These are phyloP conservation scores for Channallabes apus DNA, from an alignment of 2,797 vertebrate genomes.

Conservation along the genomic window DNA sequence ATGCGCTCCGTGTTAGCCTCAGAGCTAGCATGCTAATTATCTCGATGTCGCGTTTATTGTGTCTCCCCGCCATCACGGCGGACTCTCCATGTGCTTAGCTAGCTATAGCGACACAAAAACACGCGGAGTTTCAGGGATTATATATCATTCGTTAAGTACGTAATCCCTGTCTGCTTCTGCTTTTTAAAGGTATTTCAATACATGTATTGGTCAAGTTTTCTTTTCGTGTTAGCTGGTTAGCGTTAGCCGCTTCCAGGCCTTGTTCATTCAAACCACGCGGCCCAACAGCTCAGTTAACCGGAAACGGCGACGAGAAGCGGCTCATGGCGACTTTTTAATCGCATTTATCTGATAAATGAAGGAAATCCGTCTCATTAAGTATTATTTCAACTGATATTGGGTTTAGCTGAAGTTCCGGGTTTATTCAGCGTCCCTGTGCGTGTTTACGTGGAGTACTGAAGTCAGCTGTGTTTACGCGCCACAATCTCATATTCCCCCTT, in stretches of 20 bases:
- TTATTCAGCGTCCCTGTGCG: background rate
- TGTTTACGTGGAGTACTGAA: slow-evolving; percentile 28
- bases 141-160: background rate
- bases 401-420: background rate
- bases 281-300: slow-evolving; percentile 65
- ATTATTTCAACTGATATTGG: background rate
- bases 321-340: slow-evolving; percentile 22
- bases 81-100: background rate
- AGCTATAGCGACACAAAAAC: no score
- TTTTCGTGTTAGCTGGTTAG: background rate
- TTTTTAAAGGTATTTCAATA: background rate
- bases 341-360: background rate
- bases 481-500: background rate
- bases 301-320: slow-evolving; percentile 62
- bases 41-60: slow-evolving; percentile 49
- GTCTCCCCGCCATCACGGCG: slow-evolving; percentile 52
- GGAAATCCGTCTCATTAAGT: background rate
- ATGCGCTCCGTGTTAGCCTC: slow-evolving; percentile 11
- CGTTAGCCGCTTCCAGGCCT: slow-evolving; percentile 40
- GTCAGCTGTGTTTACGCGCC: slow-evolving; percentile 27
- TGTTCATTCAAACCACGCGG: slow-evolving; percentile 82
- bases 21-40: slow-evolving; percentile 28
- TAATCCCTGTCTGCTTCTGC: rapidly evolving
- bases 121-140: no score
- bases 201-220: background rate